phyloP scores from a whole-genome alignment of 2,113 vertebrate genomes.

The Capreolus pygargus region DNA sequence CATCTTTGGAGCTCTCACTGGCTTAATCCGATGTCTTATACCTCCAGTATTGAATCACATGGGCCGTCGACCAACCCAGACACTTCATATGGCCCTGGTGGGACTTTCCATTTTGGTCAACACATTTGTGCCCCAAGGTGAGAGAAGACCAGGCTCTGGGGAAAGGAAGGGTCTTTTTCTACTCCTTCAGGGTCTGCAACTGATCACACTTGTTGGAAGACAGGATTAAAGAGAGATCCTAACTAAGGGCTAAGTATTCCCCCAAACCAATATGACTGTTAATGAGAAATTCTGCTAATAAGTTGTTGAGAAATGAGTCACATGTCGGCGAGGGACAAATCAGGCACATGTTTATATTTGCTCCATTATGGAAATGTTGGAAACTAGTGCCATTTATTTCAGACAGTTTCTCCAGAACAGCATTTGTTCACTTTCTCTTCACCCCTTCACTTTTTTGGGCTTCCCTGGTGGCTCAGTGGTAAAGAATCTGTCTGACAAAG shows the following conservation, averaged over 20 bases:
- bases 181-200: background rate
- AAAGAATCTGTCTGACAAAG: background rate
- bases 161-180: background rate
- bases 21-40: constrained; percentile 79
- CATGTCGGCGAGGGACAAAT: background rate
- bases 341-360: background rate
- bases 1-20: constrained; percentile 74
- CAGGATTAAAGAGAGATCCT: background rate
- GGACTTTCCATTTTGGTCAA: constrained; percentile 82
- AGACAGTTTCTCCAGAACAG: background rate
- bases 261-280: background rate
- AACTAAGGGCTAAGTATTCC: background rate
- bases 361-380: background rate
- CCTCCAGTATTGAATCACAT: constrained; percentile 79
- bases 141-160: background rate
- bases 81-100: background rate
- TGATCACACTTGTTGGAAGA: background rate
- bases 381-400: background rate
- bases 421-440: background rate
- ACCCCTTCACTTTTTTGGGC: background rate
- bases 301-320: background rate
- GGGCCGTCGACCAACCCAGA: constrained; percentile 79
- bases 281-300: background rate
- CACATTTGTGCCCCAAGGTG: constrained; percentile 78
- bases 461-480: background rate